Evolutionary conservation across 1,140 invertebrate genomes (phyloP).

Genomic region (Trichonephila clavata): DNA sequence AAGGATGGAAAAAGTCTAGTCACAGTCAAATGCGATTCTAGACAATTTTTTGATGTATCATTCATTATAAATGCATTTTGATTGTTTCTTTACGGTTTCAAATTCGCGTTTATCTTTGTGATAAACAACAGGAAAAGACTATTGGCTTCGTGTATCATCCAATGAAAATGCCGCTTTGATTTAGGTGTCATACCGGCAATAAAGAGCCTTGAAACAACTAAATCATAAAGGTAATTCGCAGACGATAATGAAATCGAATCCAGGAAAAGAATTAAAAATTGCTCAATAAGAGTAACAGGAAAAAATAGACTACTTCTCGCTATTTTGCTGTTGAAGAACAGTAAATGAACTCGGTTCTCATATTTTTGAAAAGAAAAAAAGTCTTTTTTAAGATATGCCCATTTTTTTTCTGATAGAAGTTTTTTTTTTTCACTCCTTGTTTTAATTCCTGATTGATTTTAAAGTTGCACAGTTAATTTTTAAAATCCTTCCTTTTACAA

Average conservation of each 20-base stretch:
- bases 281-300: neutral
- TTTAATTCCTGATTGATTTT: too few species aligned
- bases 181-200: neutral
- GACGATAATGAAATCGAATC: neutral
- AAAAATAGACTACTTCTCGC: neutral
- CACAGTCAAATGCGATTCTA: neutral
- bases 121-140: neutral
- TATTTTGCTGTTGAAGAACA: neutral
- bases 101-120: neutral
- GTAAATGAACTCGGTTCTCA: neutral
- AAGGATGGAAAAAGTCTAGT: neutral
- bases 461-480: too few species aligned
- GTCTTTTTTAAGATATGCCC: too few species aligned
- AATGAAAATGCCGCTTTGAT: neutral
- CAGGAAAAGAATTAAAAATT: neutral
- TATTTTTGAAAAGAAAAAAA: neutral
- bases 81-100: neutral
- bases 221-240: neutral
- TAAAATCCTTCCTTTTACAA: too few species aligned
- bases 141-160: neutral
- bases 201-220: conserved; percentile 31
- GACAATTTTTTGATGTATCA: neutral
- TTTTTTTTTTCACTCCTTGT: too few species aligned
- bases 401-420: too few species aligned
- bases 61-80: neutral